Conservation (phyloP, 2,113 vertebrate genomes). For the Halichoeres trimaculatus region DNA sequence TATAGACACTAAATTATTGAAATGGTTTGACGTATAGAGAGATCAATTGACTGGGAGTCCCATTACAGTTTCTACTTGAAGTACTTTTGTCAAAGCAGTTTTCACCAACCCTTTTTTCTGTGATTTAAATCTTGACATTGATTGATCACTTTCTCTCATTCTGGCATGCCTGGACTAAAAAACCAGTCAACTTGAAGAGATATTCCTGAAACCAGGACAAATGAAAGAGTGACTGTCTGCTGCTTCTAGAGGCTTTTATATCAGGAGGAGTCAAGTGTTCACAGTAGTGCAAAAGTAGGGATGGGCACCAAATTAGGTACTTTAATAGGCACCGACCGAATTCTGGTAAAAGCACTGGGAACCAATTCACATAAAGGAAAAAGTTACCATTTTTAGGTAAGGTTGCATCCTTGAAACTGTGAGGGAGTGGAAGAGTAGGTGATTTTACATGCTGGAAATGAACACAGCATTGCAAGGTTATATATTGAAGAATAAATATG, state of each 20-base stretch:
- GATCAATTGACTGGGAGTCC: background rate
- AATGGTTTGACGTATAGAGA: too few species aligned
- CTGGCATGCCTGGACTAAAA: constrained; percentile 41
- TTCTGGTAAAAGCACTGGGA: too few species aligned
- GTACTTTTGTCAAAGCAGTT: constrained; percentile 4
- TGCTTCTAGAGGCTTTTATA: background rate
- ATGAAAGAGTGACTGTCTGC: constrained; percentile 22
- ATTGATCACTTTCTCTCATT: constrained; percentile 27
- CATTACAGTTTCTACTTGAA: background rate
- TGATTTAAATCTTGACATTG: constrained; percentile 49
- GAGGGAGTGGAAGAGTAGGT: too few species aligned
- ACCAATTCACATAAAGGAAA: too few species aligned
- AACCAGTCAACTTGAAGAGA: constrained; percentile 1
- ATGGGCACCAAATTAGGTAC: too few species aligned
- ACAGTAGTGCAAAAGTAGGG: constrained; percentile 17
- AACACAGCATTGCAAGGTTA: too few species aligned
- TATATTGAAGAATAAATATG: too few species aligned
- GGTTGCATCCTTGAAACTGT: too few species aligned
- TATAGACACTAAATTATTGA: too few species aligned
- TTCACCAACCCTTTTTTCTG: constrained; percentile 7
- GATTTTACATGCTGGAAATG: too few species aligned
- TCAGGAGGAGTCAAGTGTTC: constrained; percentile 5
- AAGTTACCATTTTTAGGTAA: too few species aligned
- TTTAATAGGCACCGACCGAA: too few species aligned
- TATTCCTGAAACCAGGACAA: constrained; percentile 27